phyloP scores from a whole-genome alignment of 2,113 vertebrate species.

The Myiagra hebetior region DNA sequence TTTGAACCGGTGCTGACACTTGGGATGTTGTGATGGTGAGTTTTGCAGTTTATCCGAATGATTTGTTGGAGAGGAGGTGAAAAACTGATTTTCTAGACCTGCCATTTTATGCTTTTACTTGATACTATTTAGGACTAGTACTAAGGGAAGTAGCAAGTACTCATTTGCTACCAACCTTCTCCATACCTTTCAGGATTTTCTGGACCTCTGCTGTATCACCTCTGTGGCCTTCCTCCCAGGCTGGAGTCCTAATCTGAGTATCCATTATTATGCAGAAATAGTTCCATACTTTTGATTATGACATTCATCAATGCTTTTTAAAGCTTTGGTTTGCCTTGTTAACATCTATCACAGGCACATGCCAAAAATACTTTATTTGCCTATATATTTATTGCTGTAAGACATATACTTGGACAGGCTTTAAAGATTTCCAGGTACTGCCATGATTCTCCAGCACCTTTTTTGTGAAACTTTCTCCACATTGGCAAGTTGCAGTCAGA shows the following conservation, averaged over 20 bases:
- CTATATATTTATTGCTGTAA: conserved; percentile 14
- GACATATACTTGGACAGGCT: background rate
- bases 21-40: background rate
- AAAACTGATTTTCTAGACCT: background rate
- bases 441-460: background rate
- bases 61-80: background rate
- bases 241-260: background rate
- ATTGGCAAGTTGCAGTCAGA: background rate
- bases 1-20: background rate
- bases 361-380: conserved; percentile 19
- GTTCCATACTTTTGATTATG: background rate
- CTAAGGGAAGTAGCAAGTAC: background rate
- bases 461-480: background rate
- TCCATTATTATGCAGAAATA: background rate
- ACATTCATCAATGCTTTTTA: background rate
- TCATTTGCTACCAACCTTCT: background rate
- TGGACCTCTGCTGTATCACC: background rate
- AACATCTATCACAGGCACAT: background rate
- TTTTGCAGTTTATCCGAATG: background rate
- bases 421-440: conserved; percentile 37
- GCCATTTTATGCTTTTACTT: background rate
- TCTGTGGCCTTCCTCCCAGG: background rate
- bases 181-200: background rate
- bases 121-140: background rate
- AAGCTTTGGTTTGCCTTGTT: background rate